Conservation (phyloP, 2,797 vertebrate genomes). For the Lophius americanus region DNA sequence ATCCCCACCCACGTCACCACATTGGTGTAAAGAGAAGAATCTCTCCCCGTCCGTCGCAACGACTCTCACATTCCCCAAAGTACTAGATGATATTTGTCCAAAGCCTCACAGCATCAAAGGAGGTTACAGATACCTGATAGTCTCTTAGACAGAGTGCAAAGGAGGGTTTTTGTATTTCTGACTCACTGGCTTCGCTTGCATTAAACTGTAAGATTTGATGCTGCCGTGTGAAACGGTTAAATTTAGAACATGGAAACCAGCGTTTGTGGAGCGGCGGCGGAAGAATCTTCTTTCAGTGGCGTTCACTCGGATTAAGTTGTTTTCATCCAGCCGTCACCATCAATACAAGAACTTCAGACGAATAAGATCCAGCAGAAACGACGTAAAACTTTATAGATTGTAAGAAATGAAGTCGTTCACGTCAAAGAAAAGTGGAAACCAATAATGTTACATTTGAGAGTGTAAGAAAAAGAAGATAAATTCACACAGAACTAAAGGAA, state of each 20-base stretch:
- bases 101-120: conserved; percentile 40
- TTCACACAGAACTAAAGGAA: no score
- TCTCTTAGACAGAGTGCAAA: conserved; percentile 53
- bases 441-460: no score
- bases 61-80: conserved; percentile 4
- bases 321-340: neutral
- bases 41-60: conserved; percentile 17
- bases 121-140: conserved; percentile 45
- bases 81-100: conserved; percentile 22
- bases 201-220: conserved; percentile 50
- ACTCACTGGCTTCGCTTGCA: conserved; percentile 32
- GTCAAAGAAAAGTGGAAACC: no score
- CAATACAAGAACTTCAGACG: neutral
- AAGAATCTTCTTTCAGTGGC: neutral
- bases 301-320: neutral
- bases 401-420: no score
- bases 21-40: conserved; percentile 1
- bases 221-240: conserved; percentile 44
- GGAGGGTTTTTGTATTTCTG: conserved; percentile 48
- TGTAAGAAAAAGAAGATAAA: no score
- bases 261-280: neutral
- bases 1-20: neutral
- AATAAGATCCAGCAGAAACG: neutral
- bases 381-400: no score
- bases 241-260: conserved; percentile 33